Conservation (phyloP, 1,140 invertebrate species). For the Bombus confusus region DNA sequence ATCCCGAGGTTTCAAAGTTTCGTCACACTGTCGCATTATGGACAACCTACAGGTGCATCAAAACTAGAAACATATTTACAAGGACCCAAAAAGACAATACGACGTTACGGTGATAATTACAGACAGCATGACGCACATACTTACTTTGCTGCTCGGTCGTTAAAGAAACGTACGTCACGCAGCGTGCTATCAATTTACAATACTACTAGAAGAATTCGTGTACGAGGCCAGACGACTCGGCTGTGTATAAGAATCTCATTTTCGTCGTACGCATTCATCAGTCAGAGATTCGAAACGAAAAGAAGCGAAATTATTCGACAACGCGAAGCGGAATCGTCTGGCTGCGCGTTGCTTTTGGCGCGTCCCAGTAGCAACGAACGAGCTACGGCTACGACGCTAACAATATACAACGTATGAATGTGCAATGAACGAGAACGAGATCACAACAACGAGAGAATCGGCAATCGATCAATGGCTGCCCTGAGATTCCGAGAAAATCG, state of each 20-base stretch:
- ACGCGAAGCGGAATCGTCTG: conserved; percentile 1
- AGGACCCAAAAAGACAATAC: conserved; percentile 43
- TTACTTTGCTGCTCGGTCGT: neutral
- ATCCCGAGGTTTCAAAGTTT: neutral
- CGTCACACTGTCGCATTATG: conserved; percentile 10
- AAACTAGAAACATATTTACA: conserved; percentile 45
- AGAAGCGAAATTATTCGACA: neutral
- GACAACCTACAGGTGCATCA: conserved; percentile 52
- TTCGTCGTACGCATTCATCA: neutral
- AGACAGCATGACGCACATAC: conserved; percentile 45
- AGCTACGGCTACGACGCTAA: conserved; percentile 18
- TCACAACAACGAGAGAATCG: conserved; percentile 71
- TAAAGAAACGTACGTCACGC: conserved; percentile 26
- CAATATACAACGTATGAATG: neutral
- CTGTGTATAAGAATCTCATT: neutral
- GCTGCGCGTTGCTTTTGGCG: neutral
- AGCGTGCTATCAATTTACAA: conserved; percentile 17
- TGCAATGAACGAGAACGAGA: conserved; percentile 65
- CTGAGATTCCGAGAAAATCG: conserved; percentile 41
- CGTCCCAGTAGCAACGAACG: conserved; percentile 18
- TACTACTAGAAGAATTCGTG: conserved; percentile 8
- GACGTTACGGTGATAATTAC: conserved; percentile 41
- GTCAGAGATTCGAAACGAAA: neutral
- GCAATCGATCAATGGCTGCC: conserved; percentile 55
- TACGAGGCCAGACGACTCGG: conserved; percentile 13